Evolutionary conservation across 2,113 vertebrate genomes (phyloP), one percentile per base, ranked within the genome.

Genomic region (Eulemur rufifrons): DNA sequence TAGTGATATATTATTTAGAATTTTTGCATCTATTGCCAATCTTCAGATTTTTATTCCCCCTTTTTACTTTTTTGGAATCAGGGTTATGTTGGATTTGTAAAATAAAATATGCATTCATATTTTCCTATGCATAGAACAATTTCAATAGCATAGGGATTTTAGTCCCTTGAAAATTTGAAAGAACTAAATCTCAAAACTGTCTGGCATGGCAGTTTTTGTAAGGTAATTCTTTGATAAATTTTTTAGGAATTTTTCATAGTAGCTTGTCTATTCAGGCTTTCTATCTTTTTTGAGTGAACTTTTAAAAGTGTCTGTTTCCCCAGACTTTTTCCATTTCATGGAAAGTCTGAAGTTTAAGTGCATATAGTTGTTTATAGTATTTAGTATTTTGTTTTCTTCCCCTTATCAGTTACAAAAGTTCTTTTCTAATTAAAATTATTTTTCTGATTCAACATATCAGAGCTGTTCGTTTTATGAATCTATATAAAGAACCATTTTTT

Each of bases 161-260:
- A 68, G 14, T 63, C 23, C 37, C 59, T 78, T 25, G 23, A 73
- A 95, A 84, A 34, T 93, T 47, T 86, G 63, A 73, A 92, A 91
- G 73, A 82, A 92, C 20, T 85, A 76, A 74, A 71, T 80, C 66
- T 85, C 52, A 80, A 74, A 74, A 23, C 47, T 45, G 23, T 14
- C 77, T 80, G n/a, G 32, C 37, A 34, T 3, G 64, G 59, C n/a
- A 73, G n/a, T 54, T 93, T 95, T 91, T 94, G 21, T 54, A 81
- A 94, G 94, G 71, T 81, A 89, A 69, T 86, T 92, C 11, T 95
- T 94, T 89, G 50, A 85, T 94, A 74, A 80, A 68, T 64, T 42
- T 84, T 91, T 93, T 14, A 18, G 54, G 10, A 50, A 15, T 86
- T 29, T 87, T 76, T 68, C 73, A 71, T 34, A 74, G 42, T n/a